Conservation (phyloP, 2,797 vertebrate genomes). For the Rachycentron canadum region DNA sequence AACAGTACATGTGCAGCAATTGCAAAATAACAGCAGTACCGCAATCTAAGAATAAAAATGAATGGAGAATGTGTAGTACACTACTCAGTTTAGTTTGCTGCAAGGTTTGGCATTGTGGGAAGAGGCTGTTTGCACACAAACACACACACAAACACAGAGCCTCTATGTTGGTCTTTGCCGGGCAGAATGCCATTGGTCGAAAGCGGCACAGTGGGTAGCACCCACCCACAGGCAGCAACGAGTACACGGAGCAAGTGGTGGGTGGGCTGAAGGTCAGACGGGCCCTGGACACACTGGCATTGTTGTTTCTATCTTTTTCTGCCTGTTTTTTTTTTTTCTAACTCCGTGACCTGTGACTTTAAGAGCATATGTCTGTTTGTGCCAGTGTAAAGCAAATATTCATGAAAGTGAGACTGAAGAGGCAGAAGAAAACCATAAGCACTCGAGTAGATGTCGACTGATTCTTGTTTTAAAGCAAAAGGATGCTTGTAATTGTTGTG, state of each 20-base stretch:
- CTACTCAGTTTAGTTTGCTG: conserved; percentile 49
- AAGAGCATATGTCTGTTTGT: conserved; percentile 19
- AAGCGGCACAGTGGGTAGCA: conserved; percentile 57
- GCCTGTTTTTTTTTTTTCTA: neutral
- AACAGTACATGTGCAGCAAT: conserved; percentile 6
- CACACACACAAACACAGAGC: conserved; percentile 44
- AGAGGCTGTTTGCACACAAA: conserved; percentile 54
- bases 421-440: too few species aligned
- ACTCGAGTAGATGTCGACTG: too few species aligned
- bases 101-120: conserved; percentile 51
- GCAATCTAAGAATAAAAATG: conserved; percentile 19
- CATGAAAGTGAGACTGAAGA: neutral
- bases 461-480: neutral
- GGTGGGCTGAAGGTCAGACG: conserved; percentile 76
- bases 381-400: neutral
- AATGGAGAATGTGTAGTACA: conserved; percentile 42
- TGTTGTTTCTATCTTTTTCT: conserved; percentile 43
- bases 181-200: conserved; percentile 53
- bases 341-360: conserved; percentile 11
- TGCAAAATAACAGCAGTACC: conserved; percentile 7
- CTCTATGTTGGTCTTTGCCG: conserved; percentile 59
- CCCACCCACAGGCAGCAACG: conserved; percentile 53
- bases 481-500: conserved; percentile 9
- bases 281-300: conserved; percentile 55
- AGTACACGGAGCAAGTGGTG: conserved; percentile 58